Base-by-base conservation (phyloP, 2,888 invertebrate species). In the Perizoma affinitatum region DNA sequence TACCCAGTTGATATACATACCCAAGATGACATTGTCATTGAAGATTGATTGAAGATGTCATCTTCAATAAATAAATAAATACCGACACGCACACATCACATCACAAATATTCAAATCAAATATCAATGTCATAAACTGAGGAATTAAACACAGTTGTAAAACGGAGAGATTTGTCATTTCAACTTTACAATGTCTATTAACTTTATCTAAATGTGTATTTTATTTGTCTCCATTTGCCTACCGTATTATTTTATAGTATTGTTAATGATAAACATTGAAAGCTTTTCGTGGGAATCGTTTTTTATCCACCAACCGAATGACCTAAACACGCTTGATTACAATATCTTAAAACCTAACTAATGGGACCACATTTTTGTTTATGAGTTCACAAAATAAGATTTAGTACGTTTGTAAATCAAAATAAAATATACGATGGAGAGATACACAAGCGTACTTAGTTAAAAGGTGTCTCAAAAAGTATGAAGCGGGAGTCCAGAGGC, bases 171-270 rank as follows among this genome's bases (percentile, higher is more conserved):
- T 64, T 71, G 69, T 68, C 71, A 69, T 68, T 63, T 58, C 59
- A 60, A 61, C 65, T 72, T 71, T 71, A 72, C 66, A 68, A 67
- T 69, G 65, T 58, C 71, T 69, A 70, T 71, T 66, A 68, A 65
- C 49, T 63, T 70, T 68, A 70, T 70, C 69, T 68, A 64, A 71
- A 70, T 72, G 72, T 65, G 63, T 71, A 66, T 70, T 71, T 72
- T 71, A 72, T 68, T 70, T 68, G 67, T 69, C 59, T 69, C 65
- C 64, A 63, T 67, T 67, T 67, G 71, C 71, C 71, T 71, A 72
- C 72, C 67, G 72, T 71, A 69, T 71, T 69, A 63, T 70, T 71
- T 72, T 72, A 72, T 70, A 68, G 56, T 67, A 60, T 65, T 64
- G 66, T 65, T 67, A 69, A 67, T 71, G 73, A 69, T 65, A 68